Evolutionary conservation across 2,797 vertebrate species (phyloP), one percentile per base, ranked within the genome.

Genomic region (Silurus aristotelis): DNA sequence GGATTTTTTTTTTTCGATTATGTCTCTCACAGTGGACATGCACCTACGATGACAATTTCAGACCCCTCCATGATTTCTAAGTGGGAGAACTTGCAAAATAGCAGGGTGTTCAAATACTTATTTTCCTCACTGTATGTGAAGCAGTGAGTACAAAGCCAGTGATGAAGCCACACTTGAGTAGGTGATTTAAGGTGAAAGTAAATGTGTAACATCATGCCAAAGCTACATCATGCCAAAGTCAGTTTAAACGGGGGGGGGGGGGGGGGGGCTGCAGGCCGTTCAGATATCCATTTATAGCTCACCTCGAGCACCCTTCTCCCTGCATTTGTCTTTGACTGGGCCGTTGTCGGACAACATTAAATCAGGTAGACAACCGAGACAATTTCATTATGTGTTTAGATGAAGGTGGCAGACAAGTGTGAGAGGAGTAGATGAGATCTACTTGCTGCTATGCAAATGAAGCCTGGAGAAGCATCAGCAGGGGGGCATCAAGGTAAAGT

Each of bases 291-390:
- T 87, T 89, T 86, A 85, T 85, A 87, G 76, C 87, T 87, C 85
- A 87, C 89, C 89, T 87, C 87, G 81, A 87, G 84, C 80, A 72
- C 67, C 87, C 86, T 83, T 85, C 85, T 83, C 64, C 46, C 85
- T 61, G 80, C 85, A 75, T 90, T 81, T 48, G 20, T 89, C 77
- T 89, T 85, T 86, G 85, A 80, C 80, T 87, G 63, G 73, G 84
- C 86, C 60, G 82, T 88, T 89, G 90, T 91, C 88, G 87, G 85
- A 90, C 89, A 89, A 90, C 89, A 91, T 89, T 91, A 90, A 91
- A 91, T 90, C 90, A 91, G 89, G 87, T 89, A 87, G 90, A 91
- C 90, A 90, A 89, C 80, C 89, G 87, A 90, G 90, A 91, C 89
- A 88, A 89, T 90, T 87, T 89, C 89, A 91, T 91, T 90, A 89